Base-by-base conservation (phyloP, 2,113 vertebrate genomes). In the Tenrec ecaudatus region DNA sequence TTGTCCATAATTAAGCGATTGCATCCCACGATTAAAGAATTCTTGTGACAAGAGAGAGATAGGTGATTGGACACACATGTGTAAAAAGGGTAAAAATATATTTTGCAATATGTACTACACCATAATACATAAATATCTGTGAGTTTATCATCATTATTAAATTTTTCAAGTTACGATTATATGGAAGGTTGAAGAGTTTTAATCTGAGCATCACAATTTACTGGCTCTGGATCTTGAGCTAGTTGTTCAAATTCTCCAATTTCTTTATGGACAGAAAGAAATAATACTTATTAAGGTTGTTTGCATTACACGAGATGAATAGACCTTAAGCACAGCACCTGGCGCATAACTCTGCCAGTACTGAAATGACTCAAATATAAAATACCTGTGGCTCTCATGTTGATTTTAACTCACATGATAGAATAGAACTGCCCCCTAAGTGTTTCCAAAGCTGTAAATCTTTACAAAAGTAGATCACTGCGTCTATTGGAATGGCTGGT, bases 241-340 rank as follows among this genome's bases (percentile, higher is more conserved):
- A 73, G 25, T 33, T 92, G 23, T 64, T 90, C 71, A 87, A 94
- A 82, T 93, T 75, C 23, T 53, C 68, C 29, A 77, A 9, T 90
- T 89, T 93, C 53, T 86, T 88, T 91, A 38, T 31, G 85, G 31
- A 60, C 78, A 95, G 76, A 90, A 82, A 82, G 87, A 62, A 93
- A 82, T 9, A 68, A 11, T 66, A 86, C 78, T 95, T 91, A 78
- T 79, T 87, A 91, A 95, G 75, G 64, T 25, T 80, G n/a, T 80
- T 85, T 86, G 40, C 23, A 94, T 66, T 82, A 88, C 6, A 77
- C 29, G 36, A 92, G 40, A 60, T 53, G 85, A 84, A 86, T 82
- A 57, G 71, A 79, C 64, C n/a, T 58, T 53, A 85, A 80, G 31
- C 14, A 43, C 7, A 79, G 62, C 90, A 33, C 3, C 38, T 86